Percentiles rank a stretch among this genome's conserved stretches.
These are phyloP conservation scores for Montipora cactus DNA, from an alignment of 64 coral and sea anemone species.

Conservation along the genomic window DNA sequence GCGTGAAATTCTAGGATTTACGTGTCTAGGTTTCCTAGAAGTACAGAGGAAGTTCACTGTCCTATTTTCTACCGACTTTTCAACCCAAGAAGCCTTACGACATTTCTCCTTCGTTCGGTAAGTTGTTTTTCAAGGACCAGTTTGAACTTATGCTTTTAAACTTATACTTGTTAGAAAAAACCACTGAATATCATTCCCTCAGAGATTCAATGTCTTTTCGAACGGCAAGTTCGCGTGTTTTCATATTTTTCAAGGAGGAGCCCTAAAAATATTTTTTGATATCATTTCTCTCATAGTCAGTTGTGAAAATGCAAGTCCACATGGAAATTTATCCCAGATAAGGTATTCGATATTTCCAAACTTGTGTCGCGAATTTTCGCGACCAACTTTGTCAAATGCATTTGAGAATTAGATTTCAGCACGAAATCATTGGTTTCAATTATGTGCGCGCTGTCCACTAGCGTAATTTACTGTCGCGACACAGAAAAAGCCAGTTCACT, in stretches of 20 bases:
- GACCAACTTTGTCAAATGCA: not conserved
- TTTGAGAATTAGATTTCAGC: slow-evolving; percentile 25
- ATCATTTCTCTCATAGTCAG: slow-evolving; percentile 6
- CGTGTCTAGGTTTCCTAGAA: no score
- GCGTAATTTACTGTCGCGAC: slow-evolving; percentile 21
- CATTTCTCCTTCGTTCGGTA: no score
- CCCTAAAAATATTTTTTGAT: slow-evolving; percentile 29
- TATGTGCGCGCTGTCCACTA: not conserved
- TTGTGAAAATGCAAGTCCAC: slow-evolving; percentile 14
- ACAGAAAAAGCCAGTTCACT: slow-evolving; percentile 20
- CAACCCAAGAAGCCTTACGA: no score
- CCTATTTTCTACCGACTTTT: no score
- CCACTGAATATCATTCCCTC: not conserved
- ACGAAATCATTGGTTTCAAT: not conserved
- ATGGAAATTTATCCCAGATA: slow-evolving; percentile 20
- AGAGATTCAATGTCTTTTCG: slow-evolving; percentile 30
- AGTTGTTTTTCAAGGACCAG: no score
- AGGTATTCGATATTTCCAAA: slow-evolving; percentile 23
- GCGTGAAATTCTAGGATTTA: no score
- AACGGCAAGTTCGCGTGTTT: slow-evolving; percentile 13
- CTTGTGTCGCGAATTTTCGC: slow-evolving; percentile 14
- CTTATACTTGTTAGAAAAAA: no score
- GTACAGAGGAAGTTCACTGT: no score
- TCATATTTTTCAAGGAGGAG: slow-evolving; percentile 17
- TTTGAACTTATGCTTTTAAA: no score